Conservation (phyloP, 2,797 vertebrate genomes). For the Melanotaenia pygmaea region DNA sequence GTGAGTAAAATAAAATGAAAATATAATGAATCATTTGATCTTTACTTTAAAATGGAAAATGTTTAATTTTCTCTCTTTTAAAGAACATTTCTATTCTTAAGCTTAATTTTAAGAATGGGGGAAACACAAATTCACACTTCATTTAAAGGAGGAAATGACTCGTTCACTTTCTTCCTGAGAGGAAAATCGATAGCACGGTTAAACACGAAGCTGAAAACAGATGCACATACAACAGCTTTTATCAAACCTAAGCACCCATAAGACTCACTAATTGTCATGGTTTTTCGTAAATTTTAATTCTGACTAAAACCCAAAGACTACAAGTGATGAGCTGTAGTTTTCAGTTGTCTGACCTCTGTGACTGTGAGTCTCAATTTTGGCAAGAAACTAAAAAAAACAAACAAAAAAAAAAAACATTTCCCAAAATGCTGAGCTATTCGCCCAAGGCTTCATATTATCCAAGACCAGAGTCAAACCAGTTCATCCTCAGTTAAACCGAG, state of each 20-base stretch:
- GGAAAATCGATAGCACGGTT: neutral
- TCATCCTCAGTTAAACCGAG: conserved; percentile 9
- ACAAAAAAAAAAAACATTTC: neutral
- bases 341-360: conserved; percentile 15
- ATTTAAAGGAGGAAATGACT: neutral
- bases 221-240: neutral
- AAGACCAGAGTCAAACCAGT: conserved; percentile 10
- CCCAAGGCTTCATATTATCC: conserved; percentile 2
- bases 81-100: too few species aligned
- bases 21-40: too few species aligned
- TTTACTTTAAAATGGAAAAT: neutral
- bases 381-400: neutral
- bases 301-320: neutral
- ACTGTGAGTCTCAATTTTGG: conserved; percentile 1
- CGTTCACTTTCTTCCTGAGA: neutral
- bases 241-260: neutral
- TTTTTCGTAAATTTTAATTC: neutral
- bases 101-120: neutral
- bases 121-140: neutral
- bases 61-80: neutral
- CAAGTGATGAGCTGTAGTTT: conserved; percentile 26
- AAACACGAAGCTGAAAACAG: neutral
- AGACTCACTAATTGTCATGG: neutral
- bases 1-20: neutral
- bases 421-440: conserved; percentile 4